These are phyloP conservation scores for Ichneumon xanthorius DNA, from an alignment of 2,888 invertebrate genomes.

Conservation along the genomic window DNA sequence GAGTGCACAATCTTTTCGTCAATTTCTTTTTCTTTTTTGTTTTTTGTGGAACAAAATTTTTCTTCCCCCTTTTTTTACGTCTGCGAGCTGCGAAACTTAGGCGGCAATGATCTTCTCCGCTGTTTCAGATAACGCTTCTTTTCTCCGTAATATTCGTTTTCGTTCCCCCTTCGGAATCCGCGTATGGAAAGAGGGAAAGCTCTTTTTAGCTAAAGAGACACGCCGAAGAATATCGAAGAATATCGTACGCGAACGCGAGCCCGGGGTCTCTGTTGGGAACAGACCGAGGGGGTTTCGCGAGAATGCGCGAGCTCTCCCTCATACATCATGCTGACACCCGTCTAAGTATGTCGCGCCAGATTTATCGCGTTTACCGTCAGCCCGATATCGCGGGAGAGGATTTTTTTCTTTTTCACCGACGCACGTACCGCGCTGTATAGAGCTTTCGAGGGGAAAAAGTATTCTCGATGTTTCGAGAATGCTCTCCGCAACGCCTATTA, in stretches of 20 bases:
- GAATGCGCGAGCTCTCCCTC: constrained; percentile 75
- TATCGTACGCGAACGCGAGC: constrained; percentile 55
- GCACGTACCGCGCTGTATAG: constrained; percentile 52
- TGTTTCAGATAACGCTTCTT: constrained; percentile 76
- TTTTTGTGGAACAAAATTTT: constrained; percentile 30
- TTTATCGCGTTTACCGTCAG: constrained; percentile 82
- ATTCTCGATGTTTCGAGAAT: constrained; percentile 22
- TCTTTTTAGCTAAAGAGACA: constrained; percentile 56
- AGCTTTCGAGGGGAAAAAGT: constrained; percentile 37
- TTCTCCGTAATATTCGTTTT: constrained; percentile 72
- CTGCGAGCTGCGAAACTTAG: constrained; percentile 37
- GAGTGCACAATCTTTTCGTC: not conserved
- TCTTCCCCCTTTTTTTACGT: constrained; percentile 29
- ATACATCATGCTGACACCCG: constrained; percentile 81
- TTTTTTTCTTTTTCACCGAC: constrained; percentile 56
- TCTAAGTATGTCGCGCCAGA: constrained; percentile 80
- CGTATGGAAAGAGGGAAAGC: constrained; percentile 52
- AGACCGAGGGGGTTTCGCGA: constrained; percentile 67
- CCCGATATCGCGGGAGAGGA: constrained; percentile 75
- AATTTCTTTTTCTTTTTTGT: not conserved
- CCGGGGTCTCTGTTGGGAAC: constrained; percentile 61
- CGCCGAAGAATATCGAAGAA: constrained; percentile 63
- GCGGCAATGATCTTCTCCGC: constrained; percentile 71
- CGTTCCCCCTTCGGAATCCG: constrained; percentile 67
- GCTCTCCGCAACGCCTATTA: constrained; percentile 13